Evolutionary conservation across 2,113 vertebrate genomes (phyloP), one percentile per base, ranked within the genome.

Genomic region (Anguilla rostrata): DNA sequence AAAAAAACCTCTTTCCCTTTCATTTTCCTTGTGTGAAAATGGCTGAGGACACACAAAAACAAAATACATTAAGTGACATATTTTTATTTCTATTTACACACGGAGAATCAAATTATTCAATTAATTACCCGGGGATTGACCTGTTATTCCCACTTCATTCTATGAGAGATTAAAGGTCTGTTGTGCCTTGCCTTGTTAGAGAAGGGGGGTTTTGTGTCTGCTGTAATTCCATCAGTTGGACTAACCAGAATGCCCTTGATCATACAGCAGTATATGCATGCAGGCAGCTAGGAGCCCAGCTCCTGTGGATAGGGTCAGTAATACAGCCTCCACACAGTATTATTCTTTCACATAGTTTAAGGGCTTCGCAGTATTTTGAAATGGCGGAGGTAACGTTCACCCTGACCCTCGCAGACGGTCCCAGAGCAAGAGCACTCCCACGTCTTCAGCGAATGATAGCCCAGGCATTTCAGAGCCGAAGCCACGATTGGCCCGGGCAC

Each of bases 281-380:
- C 71, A 29, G 26, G 12, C 71, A 75, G 71, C 71, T 5, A 14
- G n/a, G 71, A 29, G 26, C 71, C n/a, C 71, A n/a, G 26, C n/a
- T 75, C 71, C n/a, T 34, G n/a, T 26, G n/a, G 71, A 12, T 34
- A 9, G n/a, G n/a, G 2, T 9, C n/a, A 75, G 71, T 75, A 75
- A 75, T 34, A 75, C 3, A 29, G n/a, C 8, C 71, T 75, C n/a
- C 26, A n/a, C 22, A 75, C 2, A 75, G 6, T 75, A 12, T 75
- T 75, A 75, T 75, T 75, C n/a, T 75, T 11, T 75, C 71, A 75
- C 71, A 75, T 75, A 75, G 22, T 75, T 75, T 34, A 75, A 75
- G n/a, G 22, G 60, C n/a, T n/a, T 34, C 34, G 11, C 29, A 75
- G 12, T 75, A 34, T 75, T 75, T 29, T 75, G n/a, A 75, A 29